These are phyloP conservation scores for Strigops habroptila DNA, from an alignment of 2,113 vertebrate genomes.

Conservation along the genomic window DNA sequence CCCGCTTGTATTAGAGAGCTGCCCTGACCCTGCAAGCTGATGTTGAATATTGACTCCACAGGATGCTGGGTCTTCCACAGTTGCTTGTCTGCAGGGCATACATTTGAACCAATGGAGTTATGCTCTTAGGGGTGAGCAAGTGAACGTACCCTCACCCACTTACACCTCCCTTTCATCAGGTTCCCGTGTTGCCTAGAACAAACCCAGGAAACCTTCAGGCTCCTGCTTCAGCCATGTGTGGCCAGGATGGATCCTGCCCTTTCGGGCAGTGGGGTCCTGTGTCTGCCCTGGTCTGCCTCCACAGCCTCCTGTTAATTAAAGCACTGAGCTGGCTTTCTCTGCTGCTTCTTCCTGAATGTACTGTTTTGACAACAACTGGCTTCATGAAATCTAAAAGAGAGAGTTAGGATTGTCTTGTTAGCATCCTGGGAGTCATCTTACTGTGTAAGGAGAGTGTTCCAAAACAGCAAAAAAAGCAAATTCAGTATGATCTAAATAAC, in stretches of 20 bases:
- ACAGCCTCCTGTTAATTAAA: background rate
- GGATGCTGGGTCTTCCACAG: background rate
- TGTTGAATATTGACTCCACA: background rate
- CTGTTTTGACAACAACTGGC: background rate
- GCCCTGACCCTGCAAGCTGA: background rate
- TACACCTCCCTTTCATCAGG: background rate
- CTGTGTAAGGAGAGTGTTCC: background rate
- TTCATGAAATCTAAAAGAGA: background rate
- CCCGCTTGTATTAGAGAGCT: background rate
- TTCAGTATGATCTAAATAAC: background rate
- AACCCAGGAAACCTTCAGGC: background rate
- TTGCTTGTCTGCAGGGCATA: background rate
- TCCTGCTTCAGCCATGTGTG: background rate
- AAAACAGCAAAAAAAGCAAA: background rate
- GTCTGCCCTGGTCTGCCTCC: background rate
- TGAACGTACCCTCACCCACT: background rate
- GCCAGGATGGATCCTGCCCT: background rate
- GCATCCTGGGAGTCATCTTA: background rate
- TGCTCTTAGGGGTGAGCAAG: background rate
- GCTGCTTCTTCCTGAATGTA: background rate
- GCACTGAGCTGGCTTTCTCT: background rate
- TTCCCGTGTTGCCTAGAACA: accelerated
- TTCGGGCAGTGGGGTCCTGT: accelerated
- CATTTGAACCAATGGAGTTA: accelerated
- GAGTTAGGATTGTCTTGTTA: background rate